Evolutionary conservation across 2,888 invertebrate genomes (phyloP), one percentile per base, ranked within the genome.

Genomic region (Nomada lathburiana): DNA sequence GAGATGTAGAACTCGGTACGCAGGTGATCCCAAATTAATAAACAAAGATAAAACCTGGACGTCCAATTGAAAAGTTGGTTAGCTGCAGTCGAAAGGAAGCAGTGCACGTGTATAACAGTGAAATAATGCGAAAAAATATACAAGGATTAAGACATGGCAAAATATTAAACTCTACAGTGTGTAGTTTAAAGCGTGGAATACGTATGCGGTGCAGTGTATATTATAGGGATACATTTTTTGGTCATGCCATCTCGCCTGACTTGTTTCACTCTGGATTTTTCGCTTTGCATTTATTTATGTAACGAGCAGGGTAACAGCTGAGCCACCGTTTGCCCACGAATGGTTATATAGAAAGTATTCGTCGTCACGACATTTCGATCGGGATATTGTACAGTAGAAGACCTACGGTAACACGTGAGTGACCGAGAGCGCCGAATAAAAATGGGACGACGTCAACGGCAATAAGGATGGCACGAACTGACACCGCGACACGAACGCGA

Each of bases 351-450:
- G 52, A 52, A 86, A 87, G 71, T 75, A 62, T 64, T 77, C 60
- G 80, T 65, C 68, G 84, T 88, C 88, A 84, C 78, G 88, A 73
- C 71, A 87, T 84, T 88, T 82, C 74, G 83, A 68, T 23, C 78
- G 47, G 70, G 26, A 26, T 20, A 20, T 20, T 13, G 20, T 36
- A 36, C 57, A 52, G 42, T 42, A 42, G 71, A 74, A 74, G 76
- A 80, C 64, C 71, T 74, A 79, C 50, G 62, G 68, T 50, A 26
- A 42, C n/a, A 57, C 44, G 20, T 23, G 63, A 47, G 44, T 23
- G 62, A 74, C 16, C 29, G 69, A 64, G 63, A 68, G 63, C 65
- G 67, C 23, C 53, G 69, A 76, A 81, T 65, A 85, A 88, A 88
- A 86, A 85, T 86, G 74, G 88, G 83, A 80, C 88, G 80, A 76